Conservation (phyloP, 2,797 vertebrate genomes). For the Myripristis murdjan region DNA sequence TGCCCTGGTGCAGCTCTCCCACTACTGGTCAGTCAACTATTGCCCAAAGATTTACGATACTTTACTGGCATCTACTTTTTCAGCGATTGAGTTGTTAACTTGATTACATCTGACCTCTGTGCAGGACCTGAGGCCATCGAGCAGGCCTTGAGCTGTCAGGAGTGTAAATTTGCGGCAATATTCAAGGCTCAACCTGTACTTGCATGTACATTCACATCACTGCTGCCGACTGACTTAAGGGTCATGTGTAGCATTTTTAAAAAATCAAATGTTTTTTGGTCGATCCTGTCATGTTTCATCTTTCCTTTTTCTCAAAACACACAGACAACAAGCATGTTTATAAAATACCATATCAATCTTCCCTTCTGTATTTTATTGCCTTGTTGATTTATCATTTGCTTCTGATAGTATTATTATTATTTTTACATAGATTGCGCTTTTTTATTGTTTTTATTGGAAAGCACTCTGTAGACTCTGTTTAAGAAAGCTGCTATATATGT, state of each 20-base stretch:
- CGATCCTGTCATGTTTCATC: neutral
- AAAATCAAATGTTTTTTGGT: neutral
- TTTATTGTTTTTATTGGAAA: too few species aligned
- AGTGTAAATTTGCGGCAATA: conserved; percentile 8
- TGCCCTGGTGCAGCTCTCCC: too few species aligned
- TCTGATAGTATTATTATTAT: too few species aligned
- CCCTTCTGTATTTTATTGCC: too few species aligned
- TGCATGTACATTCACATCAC: neutral
- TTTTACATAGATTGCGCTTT: too few species aligned
- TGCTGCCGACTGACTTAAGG: too few species aligned
- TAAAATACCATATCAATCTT: neutral
- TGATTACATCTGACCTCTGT: neutral
- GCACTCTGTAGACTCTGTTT: too few species aligned
- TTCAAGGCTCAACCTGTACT: conserved; percentile 18
- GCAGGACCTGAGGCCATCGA: neutral
- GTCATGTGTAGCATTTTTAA: neutral
- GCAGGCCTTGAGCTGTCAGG: neutral
- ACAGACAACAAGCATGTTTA: neutral
- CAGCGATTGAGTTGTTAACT: neutral
- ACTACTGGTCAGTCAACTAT: too few species aligned
- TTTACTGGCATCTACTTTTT: neutral
- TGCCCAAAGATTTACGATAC: too few species aligned
- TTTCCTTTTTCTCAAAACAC: neutral
- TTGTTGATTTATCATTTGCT: too few species aligned
- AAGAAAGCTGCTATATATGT: too few species aligned